Percentiles rank a stretch among this genome's conserved stretches.
phyloP scores from a whole-genome alignment of 2,797 vertebrate genomes.

The Potorous gilbertii region DNA sequence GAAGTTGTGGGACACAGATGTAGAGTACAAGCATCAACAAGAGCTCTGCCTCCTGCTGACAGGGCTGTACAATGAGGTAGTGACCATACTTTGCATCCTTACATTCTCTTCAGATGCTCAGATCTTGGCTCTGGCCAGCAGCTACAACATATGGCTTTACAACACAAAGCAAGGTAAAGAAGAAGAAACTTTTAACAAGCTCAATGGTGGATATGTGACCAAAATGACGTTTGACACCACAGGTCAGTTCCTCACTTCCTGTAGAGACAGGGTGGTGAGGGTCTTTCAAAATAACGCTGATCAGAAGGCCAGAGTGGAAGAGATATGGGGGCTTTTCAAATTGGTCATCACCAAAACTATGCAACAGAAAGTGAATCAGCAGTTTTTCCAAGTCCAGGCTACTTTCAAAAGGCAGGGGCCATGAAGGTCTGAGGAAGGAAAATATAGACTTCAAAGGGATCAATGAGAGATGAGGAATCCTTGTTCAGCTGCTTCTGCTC shows the following conservation, averaged over 20 bases:
- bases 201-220: slow-evolving; percentile 87
- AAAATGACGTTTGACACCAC: slow-evolving; percentile 92
- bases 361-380: slow-evolving; percentile 92
- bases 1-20: slow-evolving; percentile 96
- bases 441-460: neutral
- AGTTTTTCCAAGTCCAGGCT: slow-evolving; percentile 89
- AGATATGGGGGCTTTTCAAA: slow-evolving; percentile 92
- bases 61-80: slow-evolving; percentile 83
- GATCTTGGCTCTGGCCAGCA: slow-evolving; percentile 88
- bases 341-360: slow-evolving; percentile 89
- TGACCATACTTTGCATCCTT: slow-evolving; percentile 85
- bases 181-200: slow-evolving; percentile 88
- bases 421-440: slow-evolving; percentile 79
- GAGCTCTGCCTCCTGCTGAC: slow-evolving; percentile 94
- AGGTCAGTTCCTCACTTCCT: slow-evolving; percentile 90
- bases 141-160: slow-evolving; percentile 87
- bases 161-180: slow-evolving; percentile 86
- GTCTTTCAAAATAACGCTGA: slow-evolving; percentile 93
- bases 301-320: slow-evolving; percentile 90
- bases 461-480: neutral
- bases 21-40: slow-evolving; percentile 97
- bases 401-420: slow-evolving; percentile 86
- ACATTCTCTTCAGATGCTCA: slow-evolving; percentile 92
- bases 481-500: neutral
- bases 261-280: slow-evolving; percentile 91